Conservation (phyloP, 2,113 vertebrate genomes). For the Otocyon megalotis region DNA sequence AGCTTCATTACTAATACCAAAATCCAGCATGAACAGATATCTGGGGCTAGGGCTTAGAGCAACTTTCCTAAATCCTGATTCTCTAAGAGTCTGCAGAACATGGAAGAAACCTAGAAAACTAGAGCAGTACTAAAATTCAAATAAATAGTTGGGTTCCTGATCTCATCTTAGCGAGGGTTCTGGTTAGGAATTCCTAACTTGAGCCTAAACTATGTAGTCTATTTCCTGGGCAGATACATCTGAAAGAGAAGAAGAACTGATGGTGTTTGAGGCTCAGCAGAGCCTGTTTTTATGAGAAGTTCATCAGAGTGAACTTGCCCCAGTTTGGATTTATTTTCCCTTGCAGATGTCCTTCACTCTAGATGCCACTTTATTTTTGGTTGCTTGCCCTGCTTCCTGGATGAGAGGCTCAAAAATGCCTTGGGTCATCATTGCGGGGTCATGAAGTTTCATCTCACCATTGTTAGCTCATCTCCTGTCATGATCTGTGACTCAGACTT, state of each 20-base stretch:
- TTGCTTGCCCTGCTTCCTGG: neutral
- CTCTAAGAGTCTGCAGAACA: neutral
- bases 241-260: neutral
- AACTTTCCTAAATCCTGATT: neutral
- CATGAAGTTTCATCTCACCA: neutral
- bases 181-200: neutral
- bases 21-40: neutral
- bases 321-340: neutral
- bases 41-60: neutral
- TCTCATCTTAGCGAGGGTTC: neutral
- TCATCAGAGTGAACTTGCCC: neutral
- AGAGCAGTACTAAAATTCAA: neutral
- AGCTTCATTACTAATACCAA: neutral
- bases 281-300: neutral
- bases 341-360: neutral
- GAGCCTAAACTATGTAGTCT: neutral
- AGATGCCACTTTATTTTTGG: neutral
- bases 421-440: accelerated
- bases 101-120: neutral
- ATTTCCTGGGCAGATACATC: neutral
- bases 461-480: neutral
- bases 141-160: neutral
- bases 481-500: too few relatives aligned
- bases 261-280: neutral
- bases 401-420: neutral